phyloP scores from a whole-genome alignment of 23 tunicate genomes.

The Oikopleura vanhoeffeni region DNA sequence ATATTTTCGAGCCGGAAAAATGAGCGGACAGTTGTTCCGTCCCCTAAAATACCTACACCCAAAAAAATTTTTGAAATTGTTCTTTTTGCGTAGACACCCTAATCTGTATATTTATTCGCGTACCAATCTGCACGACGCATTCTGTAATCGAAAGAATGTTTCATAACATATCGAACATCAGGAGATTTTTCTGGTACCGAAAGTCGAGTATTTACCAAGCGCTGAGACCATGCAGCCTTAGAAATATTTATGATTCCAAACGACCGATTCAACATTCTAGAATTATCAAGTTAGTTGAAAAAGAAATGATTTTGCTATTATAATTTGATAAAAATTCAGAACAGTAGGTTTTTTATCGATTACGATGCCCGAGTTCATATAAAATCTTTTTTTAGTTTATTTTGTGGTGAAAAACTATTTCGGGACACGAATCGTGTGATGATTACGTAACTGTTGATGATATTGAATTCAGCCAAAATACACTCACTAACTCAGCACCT shows the following conservation, averaged over 20 bases:
- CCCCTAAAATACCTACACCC: too few species aligned
- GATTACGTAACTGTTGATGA: too few species aligned
- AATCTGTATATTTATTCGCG: background rate
- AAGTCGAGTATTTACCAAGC: background rate
- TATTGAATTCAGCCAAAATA: too few species aligned
- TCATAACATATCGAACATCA: background rate
- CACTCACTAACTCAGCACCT: background rate
- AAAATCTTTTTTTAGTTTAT: too few species aligned
- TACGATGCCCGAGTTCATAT: background rate
- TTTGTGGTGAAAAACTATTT: too few species aligned
- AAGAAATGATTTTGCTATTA: too few species aligned
- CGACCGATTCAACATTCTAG: background rate
- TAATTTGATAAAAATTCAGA: background rate
- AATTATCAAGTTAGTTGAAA: too few species aligned
- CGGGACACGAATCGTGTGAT: too few species aligned
- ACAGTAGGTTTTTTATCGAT: background rate
- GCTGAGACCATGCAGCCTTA: background rate
- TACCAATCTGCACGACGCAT: background rate
- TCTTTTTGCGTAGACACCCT: background rate
- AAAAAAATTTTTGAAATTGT: too few species aligned
- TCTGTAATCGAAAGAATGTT: background rate
- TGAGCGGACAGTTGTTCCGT: too few species aligned
- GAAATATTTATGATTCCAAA: background rate
- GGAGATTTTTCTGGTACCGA: background rate
- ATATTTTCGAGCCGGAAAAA: too few species aligned